Conservation (phyloP, 2,797 vertebrate species). For the Chelon labrosus region DNA sequence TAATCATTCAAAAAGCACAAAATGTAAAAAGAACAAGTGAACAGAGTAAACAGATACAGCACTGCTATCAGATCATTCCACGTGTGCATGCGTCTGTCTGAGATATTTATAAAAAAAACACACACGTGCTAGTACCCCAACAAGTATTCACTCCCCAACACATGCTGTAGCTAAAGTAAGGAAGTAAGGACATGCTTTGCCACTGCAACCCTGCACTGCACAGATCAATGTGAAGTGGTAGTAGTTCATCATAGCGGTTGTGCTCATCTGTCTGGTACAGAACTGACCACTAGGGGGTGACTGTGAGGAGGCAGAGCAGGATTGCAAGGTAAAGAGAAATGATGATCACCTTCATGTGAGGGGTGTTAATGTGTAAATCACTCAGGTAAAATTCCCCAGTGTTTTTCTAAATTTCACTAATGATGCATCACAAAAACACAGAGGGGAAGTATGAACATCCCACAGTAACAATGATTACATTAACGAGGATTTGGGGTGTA, state of each 20-base stretch:
- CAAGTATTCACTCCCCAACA: too few relatives aligned
- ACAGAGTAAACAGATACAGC: constrained; percentile 17
- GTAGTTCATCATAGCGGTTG: constrained; percentile 3
- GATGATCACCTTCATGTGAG: constrained; percentile 4
- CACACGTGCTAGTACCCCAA: constrained; percentile 1
- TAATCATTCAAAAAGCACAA: constrained; percentile 5
- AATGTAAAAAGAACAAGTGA: constrained; percentile 9
- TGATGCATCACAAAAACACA: not conserved
- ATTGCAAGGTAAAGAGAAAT: constrained; percentile 3
- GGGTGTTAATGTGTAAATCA: not conserved
- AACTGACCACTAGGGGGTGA: constrained; percentile 68
- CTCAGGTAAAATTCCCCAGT: not conserved
- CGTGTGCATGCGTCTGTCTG: not conserved
- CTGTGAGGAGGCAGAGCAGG: constrained; percentile 38
- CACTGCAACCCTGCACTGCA: constrained; percentile 13
- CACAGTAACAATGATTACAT: not conserved
- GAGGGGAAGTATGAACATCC: not conserved
- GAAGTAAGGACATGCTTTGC: not conserved
- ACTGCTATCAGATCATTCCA: not conserved
- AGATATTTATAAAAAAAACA: constrained; percentile 49
- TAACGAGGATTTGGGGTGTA: not conserved
- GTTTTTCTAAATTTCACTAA: not conserved
- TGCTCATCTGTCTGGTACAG: constrained; percentile 19
- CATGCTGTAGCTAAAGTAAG: not conserved
- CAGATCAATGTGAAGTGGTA: constrained; percentile 5